Conservation (phyloP, 2,113 vertebrate species). For the Anolis sagrei region DNA sequence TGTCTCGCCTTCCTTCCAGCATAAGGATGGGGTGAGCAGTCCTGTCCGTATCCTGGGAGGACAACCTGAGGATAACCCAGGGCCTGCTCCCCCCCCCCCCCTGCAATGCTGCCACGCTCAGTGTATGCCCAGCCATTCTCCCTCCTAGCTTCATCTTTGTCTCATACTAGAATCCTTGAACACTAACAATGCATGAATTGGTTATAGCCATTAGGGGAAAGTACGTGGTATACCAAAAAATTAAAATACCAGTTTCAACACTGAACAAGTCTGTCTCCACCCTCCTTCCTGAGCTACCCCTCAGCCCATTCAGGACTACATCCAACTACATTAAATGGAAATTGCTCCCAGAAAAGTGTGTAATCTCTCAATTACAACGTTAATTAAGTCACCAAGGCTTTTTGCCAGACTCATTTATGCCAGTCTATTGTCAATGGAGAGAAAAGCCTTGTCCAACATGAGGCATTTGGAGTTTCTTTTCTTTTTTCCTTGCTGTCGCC, state of each 20-base stretch:
- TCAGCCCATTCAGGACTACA: not conserved
- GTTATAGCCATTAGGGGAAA: not conserved
- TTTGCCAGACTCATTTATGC: not conserved
- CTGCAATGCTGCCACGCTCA: no score
- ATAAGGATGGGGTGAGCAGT: no score
- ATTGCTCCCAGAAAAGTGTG: not conserved
- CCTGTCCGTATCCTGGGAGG: no score
- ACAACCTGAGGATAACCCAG: no score
- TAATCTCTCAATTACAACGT: not conserved
- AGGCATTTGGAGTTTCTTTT: not conserved
- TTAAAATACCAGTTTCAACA: not conserved
- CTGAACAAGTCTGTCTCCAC: no score
- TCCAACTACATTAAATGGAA: not conserved
- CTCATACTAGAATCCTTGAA: not conserved
- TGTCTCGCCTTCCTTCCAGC: no score
- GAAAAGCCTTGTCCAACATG: not conserved
- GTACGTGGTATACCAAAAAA: not conserved
- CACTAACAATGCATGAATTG: not conserved
- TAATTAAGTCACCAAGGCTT: constrained; percentile 1
- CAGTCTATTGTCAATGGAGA: not conserved
- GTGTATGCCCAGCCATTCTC: no score
- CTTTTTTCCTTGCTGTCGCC: not conserved
- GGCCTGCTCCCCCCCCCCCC: no score
- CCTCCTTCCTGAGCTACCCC: not conserved
- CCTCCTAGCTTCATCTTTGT: no score